Conservation (phyloP, 2,888 invertebrate genomes). For the Onchidella celtica region DNA sequence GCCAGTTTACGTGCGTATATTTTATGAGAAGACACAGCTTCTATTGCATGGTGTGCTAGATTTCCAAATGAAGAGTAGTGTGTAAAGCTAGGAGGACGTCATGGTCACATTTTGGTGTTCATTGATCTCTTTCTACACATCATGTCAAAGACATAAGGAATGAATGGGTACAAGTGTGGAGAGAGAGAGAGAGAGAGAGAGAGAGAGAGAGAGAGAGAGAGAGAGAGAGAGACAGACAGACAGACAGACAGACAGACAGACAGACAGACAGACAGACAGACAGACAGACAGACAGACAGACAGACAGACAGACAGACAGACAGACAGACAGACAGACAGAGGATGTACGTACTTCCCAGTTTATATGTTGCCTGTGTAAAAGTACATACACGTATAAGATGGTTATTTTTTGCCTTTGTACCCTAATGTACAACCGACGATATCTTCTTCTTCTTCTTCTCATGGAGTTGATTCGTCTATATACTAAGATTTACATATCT, state of each 20-base stretch:
- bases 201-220: constrained; percentile 7
- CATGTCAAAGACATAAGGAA: neutral
- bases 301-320: neutral
- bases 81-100: too few species aligned
- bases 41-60: too few species aligned
- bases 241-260: neutral
- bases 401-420: too few species aligned
- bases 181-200: neutral
- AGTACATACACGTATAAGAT: neutral
- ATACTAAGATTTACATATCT: neutral
- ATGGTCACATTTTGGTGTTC: too few species aligned
- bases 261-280: neutral
- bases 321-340: neutral
- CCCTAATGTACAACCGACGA: too few species aligned
- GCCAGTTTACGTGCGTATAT: too few species aligned
- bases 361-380: neutral
- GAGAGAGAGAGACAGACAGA: neutral
- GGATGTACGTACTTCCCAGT: neutral
- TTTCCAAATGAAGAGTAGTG: too few species aligned
- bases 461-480: too few species aligned
- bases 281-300: neutral
- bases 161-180: neutral
- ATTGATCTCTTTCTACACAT: too few species aligned
- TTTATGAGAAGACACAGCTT: too few species aligned
- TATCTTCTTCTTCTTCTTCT: too few species aligned